A percentile compares a stretch with the other conserved stretches of the same genome.
Conservation (phyloP, 2,888 invertebrate species). For the Serrognathus titanus region DNA sequence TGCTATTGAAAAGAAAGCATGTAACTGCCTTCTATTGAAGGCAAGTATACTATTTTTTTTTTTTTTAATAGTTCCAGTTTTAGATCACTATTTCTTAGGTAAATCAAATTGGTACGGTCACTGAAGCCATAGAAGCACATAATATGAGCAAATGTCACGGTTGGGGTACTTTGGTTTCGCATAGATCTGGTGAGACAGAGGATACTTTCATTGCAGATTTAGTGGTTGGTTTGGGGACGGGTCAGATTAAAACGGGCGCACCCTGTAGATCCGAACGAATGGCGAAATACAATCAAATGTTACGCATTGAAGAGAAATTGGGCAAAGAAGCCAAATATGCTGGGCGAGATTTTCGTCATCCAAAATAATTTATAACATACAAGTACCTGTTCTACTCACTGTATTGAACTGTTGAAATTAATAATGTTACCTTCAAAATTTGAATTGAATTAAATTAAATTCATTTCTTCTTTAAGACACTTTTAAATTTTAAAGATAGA, state of each 20-base stretch:
- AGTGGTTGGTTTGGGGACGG: slow-evolving; percentile 97
- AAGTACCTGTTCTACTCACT: no score
- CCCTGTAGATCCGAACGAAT: slow-evolving; percentile 98
- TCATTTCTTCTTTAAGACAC: no score
- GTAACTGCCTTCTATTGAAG: slow-evolving; percentile 92
- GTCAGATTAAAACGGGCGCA: slow-evolving; percentile 99
- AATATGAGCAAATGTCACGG: slow-evolving; percentile 80
- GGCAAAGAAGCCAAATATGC: slow-evolving; percentile 89
- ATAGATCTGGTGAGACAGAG: slow-evolving; percentile 96
- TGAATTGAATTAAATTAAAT: no score
- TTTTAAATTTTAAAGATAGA: no score
- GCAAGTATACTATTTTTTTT: not conserved
- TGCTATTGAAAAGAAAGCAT: slow-evolving; percentile 92
- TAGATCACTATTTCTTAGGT: slow-evolving; percentile 42
- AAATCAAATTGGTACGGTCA: slow-evolving; percentile 98
- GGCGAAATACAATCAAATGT: slow-evolving; percentile 98
- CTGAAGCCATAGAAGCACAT: slow-evolving; percentile 95
- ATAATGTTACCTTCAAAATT: no score
- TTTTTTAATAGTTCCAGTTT: not conserved
- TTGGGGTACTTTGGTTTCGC: slow-evolving; percentile 99
- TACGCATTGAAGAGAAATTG: slow-evolving; percentile 97
- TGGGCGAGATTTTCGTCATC: slow-evolving; percentile 92
- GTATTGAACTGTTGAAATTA: no score
- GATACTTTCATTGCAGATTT: slow-evolving; percentile 99
- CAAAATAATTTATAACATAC: slow-evolving; percentile 40